Base-by-base conservation (phyloP, 2,888 invertebrate species). In the Apantesis nais region DNA sequence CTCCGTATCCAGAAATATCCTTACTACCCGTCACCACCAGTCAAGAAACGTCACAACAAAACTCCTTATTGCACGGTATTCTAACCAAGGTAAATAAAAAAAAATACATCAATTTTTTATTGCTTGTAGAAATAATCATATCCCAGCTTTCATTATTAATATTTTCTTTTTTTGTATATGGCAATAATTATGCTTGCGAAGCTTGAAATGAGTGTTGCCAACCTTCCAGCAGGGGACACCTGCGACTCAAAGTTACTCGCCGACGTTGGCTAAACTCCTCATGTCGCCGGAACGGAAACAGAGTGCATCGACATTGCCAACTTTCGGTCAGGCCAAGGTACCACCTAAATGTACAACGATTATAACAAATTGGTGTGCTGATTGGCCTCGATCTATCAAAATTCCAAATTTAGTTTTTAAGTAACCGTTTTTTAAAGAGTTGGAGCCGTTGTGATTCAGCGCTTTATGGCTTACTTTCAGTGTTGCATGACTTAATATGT, bases 1-100 rank as follows among this genome's bases (percentile, higher is more conserved):
- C 96, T 65, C 97, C 96, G 66, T 97, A 97, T 92, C 97, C 97
- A 0, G 97, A 97, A 90, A 97, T 97, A 64, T 97, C 97, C 3
- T 94, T 97, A 31, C 96, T 97, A 85, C 97, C 97, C 0, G 97
- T 97, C 69, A 93, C 88, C 9, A 92, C 93, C 8, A 80, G 89
- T 83, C 89, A 91, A 75, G 92, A 92, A 0, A 83, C 91, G 12
- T 87, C 91, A 9, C 95, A 95, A 74, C 96, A 96, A 79, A 96
- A 96, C 73, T 97, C 97, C 0, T 90, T 97, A 66, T 95, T 98
- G 7, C 97, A 97, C 85, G 97, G 97, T 60, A 97, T 97, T 82
- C 92, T 97, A 70, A 97, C 97, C 2, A 97, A 97, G 95, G 96
- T 95, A 87, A 67, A 71, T 67, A 9, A 62, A 58, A 70, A 62